Evolutionary conservation across 2,113 vertebrate genomes (phyloP).

Genomic region (Oncorhynchus kisutch): DNA sequence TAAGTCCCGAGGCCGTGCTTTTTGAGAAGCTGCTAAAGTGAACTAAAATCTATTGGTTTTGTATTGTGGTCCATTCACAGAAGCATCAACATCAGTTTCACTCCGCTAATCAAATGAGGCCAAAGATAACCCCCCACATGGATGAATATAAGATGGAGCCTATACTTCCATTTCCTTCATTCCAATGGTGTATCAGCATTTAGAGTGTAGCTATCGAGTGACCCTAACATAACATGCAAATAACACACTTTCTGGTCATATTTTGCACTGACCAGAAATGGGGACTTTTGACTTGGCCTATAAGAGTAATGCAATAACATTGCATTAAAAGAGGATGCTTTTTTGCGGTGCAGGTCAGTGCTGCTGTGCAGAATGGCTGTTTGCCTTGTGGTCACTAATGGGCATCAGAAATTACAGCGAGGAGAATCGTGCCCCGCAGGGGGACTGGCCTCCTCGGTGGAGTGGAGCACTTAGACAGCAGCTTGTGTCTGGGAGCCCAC

Average conservation of each 20-base stretch:
- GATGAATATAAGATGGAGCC: slow-evolving; percentile 14
- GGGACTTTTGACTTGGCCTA: slow-evolving; percentile 65
- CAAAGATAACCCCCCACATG: slow-evolving; percentile 22
- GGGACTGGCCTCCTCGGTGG: slow-evolving; percentile 68
- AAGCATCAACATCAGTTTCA: slow-evolving; percentile 43
- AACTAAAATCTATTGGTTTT: slow-evolving; percentile 30
- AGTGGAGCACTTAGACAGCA: slow-evolving; percentile 71
- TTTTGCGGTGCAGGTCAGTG: slow-evolving; percentile 26
- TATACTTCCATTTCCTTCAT: background rate
- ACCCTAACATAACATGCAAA: background rate
- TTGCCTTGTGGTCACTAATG: slow-evolving; percentile 73
- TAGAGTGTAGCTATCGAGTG: slow-evolving; percentile 10
- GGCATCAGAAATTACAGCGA: slow-evolving; percentile 73
- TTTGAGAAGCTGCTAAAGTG: slow-evolving; percentile 41
- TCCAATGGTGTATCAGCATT: background rate
- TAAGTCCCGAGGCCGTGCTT: slow-evolving; percentile 37
- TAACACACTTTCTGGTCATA: slow-evolving; percentile 53
- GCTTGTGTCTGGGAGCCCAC: slow-evolving; percentile 57
- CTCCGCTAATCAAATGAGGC: slow-evolving; percentile 45
- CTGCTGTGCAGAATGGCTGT: slow-evolving; percentile 57
- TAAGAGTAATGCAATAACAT: slow-evolving; percentile 67
- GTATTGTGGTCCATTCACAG: slow-evolving; percentile 45
- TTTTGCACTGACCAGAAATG: slow-evolving; percentile 62
- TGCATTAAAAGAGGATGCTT: slow-evolving; percentile 60
- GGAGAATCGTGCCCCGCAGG: slow-evolving; percentile 66